Evolutionary conservation across 2,888 invertebrate genomes (phyloP), one percentile per base, ranked within the genome.

Genomic region (Drosophila mayaguana): DNA sequence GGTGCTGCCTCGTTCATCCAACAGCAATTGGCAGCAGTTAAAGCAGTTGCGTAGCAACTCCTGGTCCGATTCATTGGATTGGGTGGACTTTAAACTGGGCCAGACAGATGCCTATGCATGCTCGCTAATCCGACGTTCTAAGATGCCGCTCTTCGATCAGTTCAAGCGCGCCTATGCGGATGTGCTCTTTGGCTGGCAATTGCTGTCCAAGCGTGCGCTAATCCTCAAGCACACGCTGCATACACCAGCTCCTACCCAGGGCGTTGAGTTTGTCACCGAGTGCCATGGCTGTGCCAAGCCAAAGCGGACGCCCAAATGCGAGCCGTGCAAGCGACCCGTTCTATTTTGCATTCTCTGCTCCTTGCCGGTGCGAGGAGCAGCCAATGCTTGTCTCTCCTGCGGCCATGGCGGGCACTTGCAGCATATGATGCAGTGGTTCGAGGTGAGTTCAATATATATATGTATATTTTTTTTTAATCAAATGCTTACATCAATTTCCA

Each of bases 321-420:
- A 91, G 36, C 93, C 93, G 67, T 98, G 98, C 92, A 96, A 96
- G 83, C 94, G 95, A 60, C 94, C 96, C 34, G 95, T 96, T 63
- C 94, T 98, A 78, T 95, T 95, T 86, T 98, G 98, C 93, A 94
- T 96, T 18, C 94, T 98, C 79, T 98, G 98, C 93, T 96, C 96
- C 89, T 94, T 97, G 74, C 96, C 97, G 16, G 97, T 98, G 36
- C 95, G 96, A 93, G 98, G 96, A 3, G 95, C 95, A 2, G 96
- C 97, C 59, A 96, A 96, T 91, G 97, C 97, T 83, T 99, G 98
- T 93, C 94, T 97, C 61, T 94, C 96, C 72, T 99, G 99, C 93
- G 97, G 97, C 0, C 99, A 99, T 93, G 98, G 98, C 3, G 98
- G 98, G 0, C 98, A 99, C 92, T 95, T 96, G 3, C 93, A 94